phyloP scores from a whole-genome alignment of 2,888 invertebrate genomes.

The Perithous albicinctus region DNA sequence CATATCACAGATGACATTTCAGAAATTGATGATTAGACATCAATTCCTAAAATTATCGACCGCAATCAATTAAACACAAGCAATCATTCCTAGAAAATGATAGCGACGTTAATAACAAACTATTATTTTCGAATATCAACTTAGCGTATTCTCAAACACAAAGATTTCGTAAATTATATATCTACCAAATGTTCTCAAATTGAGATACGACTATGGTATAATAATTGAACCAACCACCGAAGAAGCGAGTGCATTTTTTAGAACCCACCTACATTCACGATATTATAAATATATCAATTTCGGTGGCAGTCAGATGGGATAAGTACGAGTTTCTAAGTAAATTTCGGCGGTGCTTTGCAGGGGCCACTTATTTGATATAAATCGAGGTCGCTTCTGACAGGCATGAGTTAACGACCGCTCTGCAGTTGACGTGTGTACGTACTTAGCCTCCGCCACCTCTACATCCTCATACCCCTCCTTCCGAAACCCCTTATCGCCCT shows the following conservation, averaged over 20 bases:
- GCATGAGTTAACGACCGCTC: conserved; percentile 69
- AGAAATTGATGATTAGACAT: no score
- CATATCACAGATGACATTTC: no score
- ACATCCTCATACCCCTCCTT: conserved; percentile 23
- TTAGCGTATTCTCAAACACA: no score
- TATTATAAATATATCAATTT: conserved; percentile 35
- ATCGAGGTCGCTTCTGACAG: conserved; percentile 67
- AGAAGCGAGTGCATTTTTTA: background rate
- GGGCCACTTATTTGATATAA: conserved; percentile 66
- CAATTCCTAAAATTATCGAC: no score
- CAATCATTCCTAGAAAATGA: no score
- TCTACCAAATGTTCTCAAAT: background rate
- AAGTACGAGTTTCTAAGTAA: conserved; percentile 34
- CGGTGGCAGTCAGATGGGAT: background rate
- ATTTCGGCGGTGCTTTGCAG: conserved; percentile 38
- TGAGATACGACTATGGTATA: background rate
- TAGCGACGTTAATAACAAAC: no score
- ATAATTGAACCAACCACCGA: background rate
- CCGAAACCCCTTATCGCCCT: conserved; percentile 11
- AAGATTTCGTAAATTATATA: background rate
- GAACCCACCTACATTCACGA: background rate
- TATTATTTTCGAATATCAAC: no score
- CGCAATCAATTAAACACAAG: no score
- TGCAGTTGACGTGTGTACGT: conserved; percentile 70
- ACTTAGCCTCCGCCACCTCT: conserved; percentile 64